These are phyloP conservation scores for Hippoglossus hippoglossus DNA, from an alignment of 2,797 vertebrate genomes.

Conservation along the genomic window DNA sequence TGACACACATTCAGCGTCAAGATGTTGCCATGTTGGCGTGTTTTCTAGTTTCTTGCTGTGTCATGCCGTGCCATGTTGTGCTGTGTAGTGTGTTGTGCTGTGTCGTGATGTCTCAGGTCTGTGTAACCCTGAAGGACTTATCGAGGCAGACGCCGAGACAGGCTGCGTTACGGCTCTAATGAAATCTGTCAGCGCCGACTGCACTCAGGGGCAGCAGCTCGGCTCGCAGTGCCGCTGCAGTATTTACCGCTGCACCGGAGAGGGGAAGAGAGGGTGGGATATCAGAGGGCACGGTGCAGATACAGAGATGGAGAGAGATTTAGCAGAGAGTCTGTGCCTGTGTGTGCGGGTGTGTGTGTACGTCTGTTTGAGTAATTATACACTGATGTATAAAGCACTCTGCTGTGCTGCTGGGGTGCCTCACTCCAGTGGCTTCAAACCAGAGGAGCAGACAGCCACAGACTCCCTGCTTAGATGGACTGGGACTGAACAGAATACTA, in stretches of 20 bases:
- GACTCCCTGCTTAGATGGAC: slow-evolving; percentile 57
- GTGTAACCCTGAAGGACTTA: slow-evolving; percentile 63
- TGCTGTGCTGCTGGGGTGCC: slow-evolving; percentile 40
- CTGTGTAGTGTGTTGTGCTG: slow-evolving; percentile 29
- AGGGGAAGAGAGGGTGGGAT: slow-evolving; percentile 1
- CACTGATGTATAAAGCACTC: slow-evolving; percentile 66
- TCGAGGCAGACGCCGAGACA: slow-evolving; percentile 61
- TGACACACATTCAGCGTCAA: slow-evolving; percentile 2
- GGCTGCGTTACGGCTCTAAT: slow-evolving; percentile 70
- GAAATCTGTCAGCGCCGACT: slow-evolving; percentile 74
- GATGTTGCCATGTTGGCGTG: not conserved
- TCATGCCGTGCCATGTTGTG: slow-evolving; percentile 33
- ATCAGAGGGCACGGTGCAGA: not conserved
- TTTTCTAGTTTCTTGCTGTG: slow-evolving; percentile 40
- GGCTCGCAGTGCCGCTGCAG: slow-evolving; percentile 46
- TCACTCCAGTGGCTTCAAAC: slow-evolving; percentile 63
- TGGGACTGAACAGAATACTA: slow-evolving; percentile 79
- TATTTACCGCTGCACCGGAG: slow-evolving; percentile 35
- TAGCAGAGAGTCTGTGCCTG: slow-evolving; percentile 7
- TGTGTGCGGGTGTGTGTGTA: slow-evolving; percentile 16
- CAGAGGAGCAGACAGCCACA: slow-evolving; percentile 67
- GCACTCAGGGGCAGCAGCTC: slow-evolving; percentile 59
- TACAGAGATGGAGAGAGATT: not conserved
- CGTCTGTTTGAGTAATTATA: slow-evolving; percentile 57
- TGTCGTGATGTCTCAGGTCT: slow-evolving; percentile 57